These are phyloP conservation scores for Chrysotoxum bicinctum DNA, from an alignment of 2,888 invertebrate species.

Conservation along the genomic window DNA sequence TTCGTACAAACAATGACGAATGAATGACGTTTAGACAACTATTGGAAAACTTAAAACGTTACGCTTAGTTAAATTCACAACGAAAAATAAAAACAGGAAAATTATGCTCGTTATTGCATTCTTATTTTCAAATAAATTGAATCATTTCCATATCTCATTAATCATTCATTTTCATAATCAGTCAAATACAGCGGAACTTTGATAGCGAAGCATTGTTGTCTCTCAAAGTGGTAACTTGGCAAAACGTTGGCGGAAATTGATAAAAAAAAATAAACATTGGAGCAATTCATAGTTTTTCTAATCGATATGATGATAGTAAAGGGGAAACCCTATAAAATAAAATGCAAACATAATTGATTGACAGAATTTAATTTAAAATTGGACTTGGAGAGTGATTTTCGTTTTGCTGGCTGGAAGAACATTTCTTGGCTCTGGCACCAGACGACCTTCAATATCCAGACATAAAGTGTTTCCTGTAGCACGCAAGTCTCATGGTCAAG, in stretches of 20 bases:
- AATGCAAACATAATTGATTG: constrained; percentile 19
- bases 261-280: not conserved
- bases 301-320: constrained; percentile 9
- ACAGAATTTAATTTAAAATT: constrained; percentile 10
- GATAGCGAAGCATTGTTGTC: not conserved
- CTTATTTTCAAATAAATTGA: not conserved
- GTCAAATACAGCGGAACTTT: not conserved
- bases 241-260: constrained; percentile 17
- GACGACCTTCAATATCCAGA: constrained; percentile 21
- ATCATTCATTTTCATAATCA: not conserved
- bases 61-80: constrained; percentile 21
- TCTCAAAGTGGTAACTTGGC: not conserved
- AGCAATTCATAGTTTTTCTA: not conserved
- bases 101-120: not conserved
- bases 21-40: not conserved
- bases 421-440: not conserved
- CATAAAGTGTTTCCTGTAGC: constrained; percentile 2
- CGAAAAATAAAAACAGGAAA: not conserved
- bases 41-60: not conserved
- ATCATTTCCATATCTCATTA: constrained; percentile 6
- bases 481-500: constrained; percentile 16
- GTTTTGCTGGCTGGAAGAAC: not conserved
- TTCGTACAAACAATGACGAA: not conserved
- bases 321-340: not conserved
- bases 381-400: not conserved